Base-by-base conservation (phyloP, 1,140 invertebrate species). In the Frieseomelitta varia region DNA sequence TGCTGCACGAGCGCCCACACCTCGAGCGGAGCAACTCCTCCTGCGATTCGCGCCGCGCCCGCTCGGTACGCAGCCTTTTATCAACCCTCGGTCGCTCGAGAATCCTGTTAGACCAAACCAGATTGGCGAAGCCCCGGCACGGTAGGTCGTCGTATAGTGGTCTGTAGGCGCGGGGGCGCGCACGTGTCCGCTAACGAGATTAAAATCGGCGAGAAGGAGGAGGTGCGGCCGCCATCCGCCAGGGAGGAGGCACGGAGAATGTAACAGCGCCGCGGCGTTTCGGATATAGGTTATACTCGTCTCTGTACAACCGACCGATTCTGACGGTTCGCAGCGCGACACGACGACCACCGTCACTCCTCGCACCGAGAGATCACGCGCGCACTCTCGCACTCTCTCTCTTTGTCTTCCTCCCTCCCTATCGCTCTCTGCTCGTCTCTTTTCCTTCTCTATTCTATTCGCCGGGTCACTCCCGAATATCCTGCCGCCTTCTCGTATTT, bases 21-120 rank as follows among this genome's bases (percentile, higher is more conserved):
- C 85, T 90, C 65, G 51, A 82, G 75, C 88, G 78, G 84, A 86
- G 81, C 85, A 90, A 88, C 86, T 89, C 87, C 87, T 86, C 85
- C 82, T 87, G 86, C 86, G 87, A 91, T 85, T 91, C 90, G 88
- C 90, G 89, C 86, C 90, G 90, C 91, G 91, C 89, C 91, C 91
- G 89, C 82, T 86, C 84, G 79, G 79, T 90, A 90, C 91, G 90
- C 92, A 90, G 90, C 91, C 91, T 93, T 93, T 94, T 94, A 94
- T 94, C 91, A 92, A 93, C 91, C 92, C 90, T 91, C 89, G 82
- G 88, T 84, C 90, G 88, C 88, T 85, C 85, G 88, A 79, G 90
- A 95, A 95, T 95, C 94, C 92, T 93, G 94, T 95, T 95, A 95
- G 91, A 91, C 89, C 94, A 95, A 94, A 95, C 94, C 94, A 94